A percentile compares a stretch with the other conserved stretches of the same genome.
phyloP scores from a whole-genome alignment of 2,797 vertebrate species.

The Phrynocephalus forsythii region DNA sequence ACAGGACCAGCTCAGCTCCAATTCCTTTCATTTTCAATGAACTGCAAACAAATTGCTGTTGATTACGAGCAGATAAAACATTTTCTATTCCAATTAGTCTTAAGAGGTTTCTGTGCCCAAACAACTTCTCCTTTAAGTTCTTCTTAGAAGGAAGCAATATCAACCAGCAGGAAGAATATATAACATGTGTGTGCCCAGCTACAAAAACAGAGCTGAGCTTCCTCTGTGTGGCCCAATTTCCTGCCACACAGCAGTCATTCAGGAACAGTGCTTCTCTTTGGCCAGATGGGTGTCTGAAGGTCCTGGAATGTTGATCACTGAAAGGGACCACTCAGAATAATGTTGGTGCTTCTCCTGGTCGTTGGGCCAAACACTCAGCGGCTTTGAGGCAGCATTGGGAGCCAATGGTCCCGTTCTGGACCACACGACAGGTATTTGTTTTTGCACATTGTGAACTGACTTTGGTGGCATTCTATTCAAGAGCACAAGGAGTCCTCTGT shows the following conservation, averaged over 20 bases:
- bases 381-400: constrained; percentile 43
- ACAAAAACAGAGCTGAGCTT: constrained; percentile 9
- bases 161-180: background rate
- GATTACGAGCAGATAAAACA: background rate
- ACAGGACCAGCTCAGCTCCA: background rate
- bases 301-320: constrained; percentile 51
- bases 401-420: constrained; percentile 42
- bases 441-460: constrained; percentile 38
- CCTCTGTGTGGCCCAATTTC: constrained; percentile 32
- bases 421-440: constrained; percentile 46
- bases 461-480: constrained; percentile 12
- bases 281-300: constrained; percentile 29
- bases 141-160: constrained; percentile 37
- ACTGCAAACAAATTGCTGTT: background rate
- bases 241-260: constrained; percentile 17
- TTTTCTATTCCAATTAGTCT: background rate
- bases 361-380: constrained; percentile 18
- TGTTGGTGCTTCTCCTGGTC: background rate
- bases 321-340: constrained; percentile 59
- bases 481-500: constrained; percentile 64
- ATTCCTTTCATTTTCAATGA: background rate
- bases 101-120: background rate
- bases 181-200: constrained; percentile 4
- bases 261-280: constrained; percentile 21
- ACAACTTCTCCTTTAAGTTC: background rate